phyloP scores from a whole-genome alignment of 2,797 vertebrate species.

The Chiroxiphia lanceolata region DNA sequence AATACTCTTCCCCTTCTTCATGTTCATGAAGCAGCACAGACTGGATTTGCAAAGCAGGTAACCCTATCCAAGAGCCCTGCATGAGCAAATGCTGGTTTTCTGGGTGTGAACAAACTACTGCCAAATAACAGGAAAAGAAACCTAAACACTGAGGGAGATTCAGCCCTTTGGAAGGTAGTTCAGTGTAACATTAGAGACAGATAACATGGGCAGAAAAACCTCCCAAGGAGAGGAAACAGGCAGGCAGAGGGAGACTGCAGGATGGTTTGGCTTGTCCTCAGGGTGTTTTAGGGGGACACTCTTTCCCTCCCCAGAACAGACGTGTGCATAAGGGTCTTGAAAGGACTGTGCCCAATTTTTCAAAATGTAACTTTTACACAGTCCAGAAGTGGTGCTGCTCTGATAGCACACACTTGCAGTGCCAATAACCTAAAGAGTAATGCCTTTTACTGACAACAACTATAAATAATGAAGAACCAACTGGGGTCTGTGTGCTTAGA shows the following conservation, averaged over 20 bases:
- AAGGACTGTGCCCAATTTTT: not conserved
- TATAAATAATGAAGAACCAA: not conserved
- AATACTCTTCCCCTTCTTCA: slow-evolving; percentile 25
- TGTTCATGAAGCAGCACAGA: not conserved
- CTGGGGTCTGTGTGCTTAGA: not conserved
- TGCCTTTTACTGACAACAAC: not conserved
- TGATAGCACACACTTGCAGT: not conserved
- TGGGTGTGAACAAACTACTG: not conserved
- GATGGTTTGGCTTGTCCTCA: not conserved
- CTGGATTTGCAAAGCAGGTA: slow-evolving; percentile 52
- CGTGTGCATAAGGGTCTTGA: not conserved
- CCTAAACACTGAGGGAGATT: not conserved
- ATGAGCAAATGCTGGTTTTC: not conserved
- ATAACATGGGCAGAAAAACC: not conserved
- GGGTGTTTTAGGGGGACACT: not conserved
- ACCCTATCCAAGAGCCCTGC: not conserved
- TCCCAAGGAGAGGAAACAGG: not conserved
- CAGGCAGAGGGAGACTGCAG: not conserved
- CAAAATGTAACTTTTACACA: slow-evolving; percentile 6
- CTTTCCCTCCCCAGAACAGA: not conserved
- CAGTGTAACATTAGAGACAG: not conserved
- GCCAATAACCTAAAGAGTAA: not conserved
- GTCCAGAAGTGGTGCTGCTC: not conserved
- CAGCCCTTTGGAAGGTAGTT: not conserved
- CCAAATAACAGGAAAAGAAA: slow-evolving; percentile 19